Evolutionary conservation across 2,113 vertebrate species (phyloP).

Genomic region (Lasiurus cinereus): DNA sequence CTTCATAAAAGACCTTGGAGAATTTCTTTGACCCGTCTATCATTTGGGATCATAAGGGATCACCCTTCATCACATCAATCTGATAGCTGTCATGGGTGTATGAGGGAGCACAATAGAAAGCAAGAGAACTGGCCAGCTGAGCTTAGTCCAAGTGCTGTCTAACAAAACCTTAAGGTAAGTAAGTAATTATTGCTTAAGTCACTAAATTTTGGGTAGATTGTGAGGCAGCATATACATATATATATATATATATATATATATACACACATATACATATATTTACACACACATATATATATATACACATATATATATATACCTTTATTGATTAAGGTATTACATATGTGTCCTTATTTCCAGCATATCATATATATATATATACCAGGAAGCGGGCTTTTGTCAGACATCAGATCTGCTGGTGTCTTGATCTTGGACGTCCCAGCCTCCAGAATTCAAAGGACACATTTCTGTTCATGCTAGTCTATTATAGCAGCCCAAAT

Average conservation of each 20-base stretch:
- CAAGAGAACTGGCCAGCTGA: neutral
- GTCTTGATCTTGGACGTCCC: neutral
- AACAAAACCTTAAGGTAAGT: neutral
- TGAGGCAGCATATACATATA: neutral
- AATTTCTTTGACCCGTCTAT: neutral
- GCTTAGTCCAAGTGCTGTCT: neutral
- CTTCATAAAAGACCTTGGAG: neutral
- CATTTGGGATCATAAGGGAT: neutral
- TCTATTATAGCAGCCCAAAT: neutral
- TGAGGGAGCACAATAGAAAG: neutral
- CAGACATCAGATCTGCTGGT: neutral
- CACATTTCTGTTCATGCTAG: neutral
- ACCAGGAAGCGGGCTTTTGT: neutral
- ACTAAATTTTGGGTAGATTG: neutral
- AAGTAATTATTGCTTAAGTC: neutral
- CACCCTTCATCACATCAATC: no score
- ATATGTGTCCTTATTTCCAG: no score
- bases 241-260: no score
- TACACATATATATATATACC: no score
- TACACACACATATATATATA: no score
- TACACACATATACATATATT: no score
- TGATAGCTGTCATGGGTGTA: neutral
- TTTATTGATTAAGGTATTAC: no score
- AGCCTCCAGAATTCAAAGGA: neutral
- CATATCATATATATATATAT: no score